These are phyloP conservation scores for Ia io DNA, from an alignment of 2,113 vertebrate genomes.

Conservation along the genomic window DNA sequence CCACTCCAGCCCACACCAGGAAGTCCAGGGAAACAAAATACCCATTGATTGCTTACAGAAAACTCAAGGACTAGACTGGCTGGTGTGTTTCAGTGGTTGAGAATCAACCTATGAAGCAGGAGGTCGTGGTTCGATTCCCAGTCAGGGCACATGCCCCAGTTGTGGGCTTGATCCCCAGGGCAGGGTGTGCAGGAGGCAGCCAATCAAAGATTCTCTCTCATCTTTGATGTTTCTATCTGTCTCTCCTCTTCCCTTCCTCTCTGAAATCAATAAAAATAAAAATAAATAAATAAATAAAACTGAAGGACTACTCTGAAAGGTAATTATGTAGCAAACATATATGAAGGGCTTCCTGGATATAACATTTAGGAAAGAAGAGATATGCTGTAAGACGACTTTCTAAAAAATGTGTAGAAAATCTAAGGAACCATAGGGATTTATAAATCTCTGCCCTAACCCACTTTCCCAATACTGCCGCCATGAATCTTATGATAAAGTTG, in stretches of 20 bases:
- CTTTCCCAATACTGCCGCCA: neutral
- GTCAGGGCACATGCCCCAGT: too few relatives aligned
- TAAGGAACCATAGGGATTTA: neutral
- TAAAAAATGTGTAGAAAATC: neutral
- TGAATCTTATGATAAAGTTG: constrained; percentile 24
- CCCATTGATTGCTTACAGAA: neutral
- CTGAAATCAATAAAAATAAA: too few relatives aligned
- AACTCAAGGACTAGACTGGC: neutral
- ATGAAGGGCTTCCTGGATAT: neutral
- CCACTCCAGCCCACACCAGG: neutral
- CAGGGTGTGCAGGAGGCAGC: too few relatives aligned
- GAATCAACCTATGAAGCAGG: too few relatives aligned
- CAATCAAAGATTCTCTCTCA: too few relatives aligned
- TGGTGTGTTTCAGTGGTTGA: too few relatives aligned
- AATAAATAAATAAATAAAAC: neutral
- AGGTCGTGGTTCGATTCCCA: too few relatives aligned
- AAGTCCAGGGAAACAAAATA: neutral
- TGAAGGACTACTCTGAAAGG: neutral
- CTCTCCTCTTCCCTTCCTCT: too few relatives aligned
- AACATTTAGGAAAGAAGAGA: constrained; percentile 8
- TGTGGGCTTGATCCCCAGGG: too few relatives aligned
- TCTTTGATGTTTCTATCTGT: too few relatives aligned
- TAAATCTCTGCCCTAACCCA: constrained; percentile 15
- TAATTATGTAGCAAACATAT: neutral
- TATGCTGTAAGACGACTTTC: neutral